These are phyloP conservation scores for Drosophila albomicans DNA, from an alignment of 1,140 invertebrate genomes.

Conservation along the genomic window DNA sequence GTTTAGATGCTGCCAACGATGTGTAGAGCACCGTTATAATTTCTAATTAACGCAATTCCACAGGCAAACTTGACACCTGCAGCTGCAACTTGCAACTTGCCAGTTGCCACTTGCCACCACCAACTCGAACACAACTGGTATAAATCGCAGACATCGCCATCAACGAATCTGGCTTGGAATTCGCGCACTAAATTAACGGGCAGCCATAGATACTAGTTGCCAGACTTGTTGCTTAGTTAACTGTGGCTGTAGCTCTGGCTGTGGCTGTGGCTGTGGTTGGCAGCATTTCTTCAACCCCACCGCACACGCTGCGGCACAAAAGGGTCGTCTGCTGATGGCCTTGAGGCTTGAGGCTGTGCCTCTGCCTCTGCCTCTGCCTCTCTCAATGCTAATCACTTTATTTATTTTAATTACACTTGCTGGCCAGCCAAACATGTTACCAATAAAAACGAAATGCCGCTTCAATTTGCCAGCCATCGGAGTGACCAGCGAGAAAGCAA, in stretches of 20 bases:
- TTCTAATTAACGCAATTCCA: constrained; percentile 63
- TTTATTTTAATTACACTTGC: constrained; percentile 37
- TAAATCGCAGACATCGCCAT: neutral
- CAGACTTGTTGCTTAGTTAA: neutral
- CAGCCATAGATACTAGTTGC: constrained; percentile 1
- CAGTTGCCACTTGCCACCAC: neutral
- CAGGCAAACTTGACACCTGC: constrained; percentile 46
- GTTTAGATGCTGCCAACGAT: constrained; percentile 41
- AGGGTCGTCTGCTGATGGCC: constrained; percentile 28
- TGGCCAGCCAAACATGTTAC: constrained; percentile 66
- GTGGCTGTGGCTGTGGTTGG: no score
- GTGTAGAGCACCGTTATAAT: constrained; percentile 55
- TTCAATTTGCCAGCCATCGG: neutral
- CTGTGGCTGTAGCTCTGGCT: neutral
- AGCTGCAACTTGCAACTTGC: constrained; percentile 20
- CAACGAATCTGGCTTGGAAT: constrained; percentile 23
- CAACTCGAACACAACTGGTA: no score
- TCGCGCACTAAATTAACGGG: constrained; percentile 21
- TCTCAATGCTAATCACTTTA: constrained; percentile 31
- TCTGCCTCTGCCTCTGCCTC: no score
- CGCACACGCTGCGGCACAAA: neutral
- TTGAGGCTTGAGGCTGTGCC: constrained; percentile 13
- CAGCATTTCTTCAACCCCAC: no score
- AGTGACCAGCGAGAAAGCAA: constrained; percentile 66
- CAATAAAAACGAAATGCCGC: constrained; percentile 76